Evolutionary conservation across 1,140 invertebrate genomes (phyloP).

Genomic region (Spodoptera litura): DNA sequence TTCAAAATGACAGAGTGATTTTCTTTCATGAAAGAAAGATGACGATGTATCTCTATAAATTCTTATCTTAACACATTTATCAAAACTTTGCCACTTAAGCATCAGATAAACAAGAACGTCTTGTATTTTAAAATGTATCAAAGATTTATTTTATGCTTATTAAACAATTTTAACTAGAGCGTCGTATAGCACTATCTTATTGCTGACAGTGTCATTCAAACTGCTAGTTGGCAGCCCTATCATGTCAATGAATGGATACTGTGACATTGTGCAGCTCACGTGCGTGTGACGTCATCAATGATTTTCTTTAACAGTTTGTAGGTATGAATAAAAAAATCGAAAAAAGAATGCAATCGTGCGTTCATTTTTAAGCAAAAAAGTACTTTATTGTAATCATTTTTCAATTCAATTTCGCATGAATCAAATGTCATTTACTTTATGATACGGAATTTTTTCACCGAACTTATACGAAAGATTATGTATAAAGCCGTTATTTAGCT

Average conservation of each 20-base stretch:
- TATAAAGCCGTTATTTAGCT: neutral
- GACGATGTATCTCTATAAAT: too few relatives aligned
- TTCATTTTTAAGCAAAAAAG: neutral
- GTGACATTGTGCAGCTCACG: conserved; percentile 36
- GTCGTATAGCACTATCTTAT: conserved; percentile 4
- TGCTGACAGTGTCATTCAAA: conserved; percentile 11
- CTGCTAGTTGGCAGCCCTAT: conserved; percentile 27
- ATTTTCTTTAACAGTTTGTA: conserved; percentile 24
- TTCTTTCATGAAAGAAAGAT: too few relatives aligned
- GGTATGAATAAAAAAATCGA: neutral
- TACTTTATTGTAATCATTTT: neutral
- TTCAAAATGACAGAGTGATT: too few relatives aligned
- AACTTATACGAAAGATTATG: neutral
- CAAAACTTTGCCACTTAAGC: too few relatives aligned
- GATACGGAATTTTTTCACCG: neutral
- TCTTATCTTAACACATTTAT: too few relatives aligned
- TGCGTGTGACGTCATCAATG: conserved; percentile 40
- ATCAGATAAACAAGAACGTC: too few relatives aligned
- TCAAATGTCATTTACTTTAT: too few relatives aligned
- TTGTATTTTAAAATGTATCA: neutral
- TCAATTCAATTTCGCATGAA: neutral
- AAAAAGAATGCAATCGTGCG: neutral
- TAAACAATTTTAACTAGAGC: neutral
- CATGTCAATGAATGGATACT: conserved; percentile 31
- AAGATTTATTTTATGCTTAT: neutral